These are phyloP conservation scores for Eudemis profundana DNA, from an alignment of 2,888 invertebrate genomes.

Conservation along the genomic window DNA sequence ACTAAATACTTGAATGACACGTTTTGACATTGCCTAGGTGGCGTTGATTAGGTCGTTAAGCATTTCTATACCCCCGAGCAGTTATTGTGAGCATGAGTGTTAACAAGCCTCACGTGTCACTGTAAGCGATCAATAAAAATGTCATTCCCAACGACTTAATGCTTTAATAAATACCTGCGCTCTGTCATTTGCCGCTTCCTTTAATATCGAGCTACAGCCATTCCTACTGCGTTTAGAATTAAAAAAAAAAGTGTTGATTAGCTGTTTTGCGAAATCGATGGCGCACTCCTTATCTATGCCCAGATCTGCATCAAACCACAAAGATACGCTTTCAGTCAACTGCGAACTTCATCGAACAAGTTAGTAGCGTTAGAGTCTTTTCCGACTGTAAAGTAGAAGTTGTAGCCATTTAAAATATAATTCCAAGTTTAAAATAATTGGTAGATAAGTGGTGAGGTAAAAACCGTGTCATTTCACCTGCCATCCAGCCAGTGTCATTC, in stretches of 20 bases:
- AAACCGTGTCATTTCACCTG: conserved; percentile 41
- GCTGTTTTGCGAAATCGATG: conserved; percentile 28
- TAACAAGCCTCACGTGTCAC: conserved; percentile 25
- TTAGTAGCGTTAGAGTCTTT: background rate
- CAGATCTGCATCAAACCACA: conserved; percentile 20
- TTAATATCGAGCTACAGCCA: background rate
- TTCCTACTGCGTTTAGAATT: conserved; percentile 1
- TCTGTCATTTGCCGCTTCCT: conserved; percentile 17
- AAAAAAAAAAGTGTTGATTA: conserved; percentile 36
- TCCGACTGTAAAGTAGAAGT: background rate
- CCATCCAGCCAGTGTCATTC: conserved; percentile 40
- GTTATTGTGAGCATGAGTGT: conserved; percentile 8
- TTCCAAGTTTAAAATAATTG: conserved; percentile 41
- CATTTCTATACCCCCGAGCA: background rate
- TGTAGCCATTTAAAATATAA: conserved; percentile 32
- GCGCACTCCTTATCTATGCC: conserved; percentile 21
- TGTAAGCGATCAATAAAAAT: conserved; percentile 33
- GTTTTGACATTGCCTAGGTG: no score
- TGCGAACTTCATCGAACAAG: background rate
- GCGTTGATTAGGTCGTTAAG: no score
- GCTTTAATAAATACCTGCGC: conserved; percentile 23
- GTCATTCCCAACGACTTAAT: conserved; percentile 31
- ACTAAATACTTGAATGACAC: no score
- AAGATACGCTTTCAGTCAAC: background rate
- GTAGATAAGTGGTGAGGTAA: conserved; percentile 24